phyloP scores from a whole-genome alignment of 2,888 invertebrate species.

The Mesorhabditis sp. region DNA sequence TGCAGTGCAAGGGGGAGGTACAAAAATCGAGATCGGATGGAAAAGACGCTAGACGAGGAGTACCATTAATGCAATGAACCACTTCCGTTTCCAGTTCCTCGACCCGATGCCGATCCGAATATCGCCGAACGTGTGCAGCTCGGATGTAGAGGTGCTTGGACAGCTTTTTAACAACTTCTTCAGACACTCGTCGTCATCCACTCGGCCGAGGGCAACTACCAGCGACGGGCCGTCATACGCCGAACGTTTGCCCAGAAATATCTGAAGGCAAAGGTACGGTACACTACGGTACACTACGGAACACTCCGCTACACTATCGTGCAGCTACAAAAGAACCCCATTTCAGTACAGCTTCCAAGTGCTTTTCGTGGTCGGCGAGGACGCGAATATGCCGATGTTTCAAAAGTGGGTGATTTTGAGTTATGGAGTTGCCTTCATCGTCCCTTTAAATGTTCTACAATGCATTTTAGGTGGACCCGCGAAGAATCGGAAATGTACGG shows the following conservation, averaged over 20 bases:
- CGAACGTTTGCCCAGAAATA: neutral
- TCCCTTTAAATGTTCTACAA: too few species aligned
- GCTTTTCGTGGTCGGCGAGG: neutral
- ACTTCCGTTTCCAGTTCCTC: constrained; percentile 2
- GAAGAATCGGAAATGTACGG: neutral
- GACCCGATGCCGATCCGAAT: constrained; percentile 4
- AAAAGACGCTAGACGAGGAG: too few species aligned
- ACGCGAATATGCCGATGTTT: neutral
- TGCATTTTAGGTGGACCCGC: neutral
- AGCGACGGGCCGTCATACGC: neutral
- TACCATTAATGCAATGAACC: too few species aligned
- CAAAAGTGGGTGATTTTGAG: neutral
- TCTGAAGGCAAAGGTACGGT: neutral
- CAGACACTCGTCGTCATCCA: neutral
- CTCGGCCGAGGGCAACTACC: neutral
- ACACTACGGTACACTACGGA: neutral
- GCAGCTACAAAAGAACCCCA: neutral
- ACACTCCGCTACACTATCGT: too few species aligned
- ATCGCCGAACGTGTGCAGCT: neutral
- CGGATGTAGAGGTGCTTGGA: neutral
- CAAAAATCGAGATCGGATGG: too few species aligned
- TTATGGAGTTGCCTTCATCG: too few species aligned
- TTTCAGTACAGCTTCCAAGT: neutral
- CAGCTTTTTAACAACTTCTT: neutral
- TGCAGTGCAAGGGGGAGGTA: too few species aligned